These are phyloP conservation scores for Drosophila leonis DNA, from an alignment of 2,888 invertebrate species.

Conservation along the genomic window DNA sequence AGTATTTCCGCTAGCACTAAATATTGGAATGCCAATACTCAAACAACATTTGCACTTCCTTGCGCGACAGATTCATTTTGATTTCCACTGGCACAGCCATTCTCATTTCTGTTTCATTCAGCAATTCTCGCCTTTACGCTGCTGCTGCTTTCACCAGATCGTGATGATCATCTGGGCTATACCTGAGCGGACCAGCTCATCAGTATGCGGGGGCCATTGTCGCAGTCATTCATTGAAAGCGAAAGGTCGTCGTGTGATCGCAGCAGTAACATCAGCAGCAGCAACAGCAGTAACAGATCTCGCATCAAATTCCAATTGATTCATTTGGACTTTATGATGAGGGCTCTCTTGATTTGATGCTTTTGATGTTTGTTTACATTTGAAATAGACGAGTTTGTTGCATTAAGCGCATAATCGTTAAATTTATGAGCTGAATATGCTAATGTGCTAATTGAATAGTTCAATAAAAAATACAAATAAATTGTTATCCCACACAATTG, in stretches of 20 bases:
- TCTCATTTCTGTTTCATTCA: slow-evolving; percentile 61
- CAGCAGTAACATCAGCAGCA: not conserved
- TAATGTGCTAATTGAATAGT: slow-evolving; percentile 66
- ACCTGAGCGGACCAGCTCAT: slow-evolving; percentile 45
- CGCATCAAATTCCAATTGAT: slow-evolving; percentile 65
- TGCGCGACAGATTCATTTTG: slow-evolving; percentile 27
- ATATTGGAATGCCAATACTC: slow-evolving; percentile 21
- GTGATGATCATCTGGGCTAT: slow-evolving; percentile 61
- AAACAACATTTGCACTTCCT: slow-evolving; percentile 56
- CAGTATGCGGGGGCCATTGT: slow-evolving; percentile 70
- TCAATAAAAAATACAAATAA: slow-evolving; percentile 15
- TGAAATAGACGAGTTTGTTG: slow-evolving; percentile 26
- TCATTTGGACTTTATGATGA: slow-evolving; percentile 50
- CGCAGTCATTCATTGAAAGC: slow-evolving; percentile 69
- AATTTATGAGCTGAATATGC: slow-evolving; percentile 64
- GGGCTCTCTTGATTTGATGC: slow-evolving; percentile 37
- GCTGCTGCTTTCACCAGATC: slow-evolving; percentile 66
- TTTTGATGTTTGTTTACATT: slow-evolving; percentile 52
- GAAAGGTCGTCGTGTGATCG: slow-evolving; percentile 58
- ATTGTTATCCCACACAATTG: slow-evolving; percentile 45
- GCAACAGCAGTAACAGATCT: slow-evolving; percentile 12
- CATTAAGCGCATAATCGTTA: slow-evolving; percentile 40
- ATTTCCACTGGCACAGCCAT: slow-evolving; percentile 27
- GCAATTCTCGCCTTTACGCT: slow-evolving; percentile 63
- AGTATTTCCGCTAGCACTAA: slow-evolving; percentile 54